phyloP scores from a whole-genome alignment of 2,113 vertebrate genomes.

The Ia io region DNA sequence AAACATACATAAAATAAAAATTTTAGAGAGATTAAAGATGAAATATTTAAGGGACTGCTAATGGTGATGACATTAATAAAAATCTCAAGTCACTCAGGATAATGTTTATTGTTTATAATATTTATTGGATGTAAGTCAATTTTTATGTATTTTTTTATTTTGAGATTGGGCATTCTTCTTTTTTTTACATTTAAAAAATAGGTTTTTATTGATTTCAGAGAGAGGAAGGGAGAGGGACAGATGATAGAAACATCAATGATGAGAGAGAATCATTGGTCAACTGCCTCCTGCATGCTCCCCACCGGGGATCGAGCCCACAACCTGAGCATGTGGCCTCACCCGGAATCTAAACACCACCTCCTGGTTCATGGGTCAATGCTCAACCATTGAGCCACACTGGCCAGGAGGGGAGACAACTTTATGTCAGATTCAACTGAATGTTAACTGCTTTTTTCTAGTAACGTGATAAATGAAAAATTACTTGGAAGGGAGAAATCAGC shows the following conservation, averaged over 20 bases:
- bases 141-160: constrained; percentile 11
- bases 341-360: no score
- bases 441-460: background rate
- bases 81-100: background rate
- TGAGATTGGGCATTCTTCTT: background rate
- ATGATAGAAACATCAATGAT: no score
- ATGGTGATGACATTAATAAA: background rate
- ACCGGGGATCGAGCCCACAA: no score
- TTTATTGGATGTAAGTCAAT: background rate
- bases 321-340: no score
- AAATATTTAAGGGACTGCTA: background rate
- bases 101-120: background rate
- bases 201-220: no score
- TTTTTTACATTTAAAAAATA: no score
- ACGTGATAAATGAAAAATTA: background rate
- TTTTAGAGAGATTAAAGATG: background rate
- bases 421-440: background rate
- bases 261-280: no score
- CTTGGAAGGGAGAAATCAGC: background rate
- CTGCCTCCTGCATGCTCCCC: no score
- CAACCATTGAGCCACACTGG: no score
- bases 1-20: background rate
- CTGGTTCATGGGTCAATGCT: no score
- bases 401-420: background rate
- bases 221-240: no score